Evolutionary conservation across 2,888 invertebrate species (phyloP).

Genomic region (Hydraecia micacea): DNA sequence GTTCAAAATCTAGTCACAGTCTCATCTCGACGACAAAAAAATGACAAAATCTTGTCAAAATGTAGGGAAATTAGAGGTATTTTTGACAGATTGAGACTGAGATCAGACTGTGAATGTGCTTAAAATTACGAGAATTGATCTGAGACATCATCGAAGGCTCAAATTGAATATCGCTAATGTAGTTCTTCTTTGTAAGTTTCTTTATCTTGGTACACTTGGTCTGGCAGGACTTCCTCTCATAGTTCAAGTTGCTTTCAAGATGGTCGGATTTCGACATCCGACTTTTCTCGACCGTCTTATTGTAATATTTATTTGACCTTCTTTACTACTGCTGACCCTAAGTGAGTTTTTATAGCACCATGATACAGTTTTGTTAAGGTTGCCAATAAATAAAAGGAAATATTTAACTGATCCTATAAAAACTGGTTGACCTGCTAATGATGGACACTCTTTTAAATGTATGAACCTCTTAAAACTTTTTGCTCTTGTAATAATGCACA

Average conservation of each 20-base stretch:
- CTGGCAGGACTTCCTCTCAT: conserved; percentile 25
- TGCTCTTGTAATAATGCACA: neutral
- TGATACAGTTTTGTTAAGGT: neutral
- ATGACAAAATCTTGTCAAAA: too few species aligned
- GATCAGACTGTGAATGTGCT: too few species aligned
- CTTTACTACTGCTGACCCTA: neutral
- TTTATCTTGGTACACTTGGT: conserved; percentile 13
- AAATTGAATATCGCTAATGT: conserved; percentile 8
- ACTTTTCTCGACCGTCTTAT: conserved; percentile 4
- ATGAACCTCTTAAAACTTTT: neutral
- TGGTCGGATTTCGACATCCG: conserved; percentile 11
- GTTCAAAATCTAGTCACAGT: too few species aligned
- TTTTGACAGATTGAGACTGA: too few species aligned
- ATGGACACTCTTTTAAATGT: neutral
- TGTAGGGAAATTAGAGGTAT: too few species aligned
- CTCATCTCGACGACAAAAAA: too few species aligned
- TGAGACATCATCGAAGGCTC: conserved; percentile 6
- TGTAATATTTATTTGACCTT: conserved; percentile 15
- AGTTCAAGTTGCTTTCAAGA: conserved; percentile 1
- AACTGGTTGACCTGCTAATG: neutral
- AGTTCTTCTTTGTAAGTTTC: conserved; percentile 22
- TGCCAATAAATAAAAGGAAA: neutral
- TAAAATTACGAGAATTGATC: too few species aligned
- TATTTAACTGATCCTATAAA: neutral
- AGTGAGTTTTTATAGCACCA: conserved; percentile 3